Evolutionary conservation across 2,888 invertebrate genomes (phyloP), one percentile per base, ranked within the genome.

Genomic region (Standfussiana lucernea): DNA sequence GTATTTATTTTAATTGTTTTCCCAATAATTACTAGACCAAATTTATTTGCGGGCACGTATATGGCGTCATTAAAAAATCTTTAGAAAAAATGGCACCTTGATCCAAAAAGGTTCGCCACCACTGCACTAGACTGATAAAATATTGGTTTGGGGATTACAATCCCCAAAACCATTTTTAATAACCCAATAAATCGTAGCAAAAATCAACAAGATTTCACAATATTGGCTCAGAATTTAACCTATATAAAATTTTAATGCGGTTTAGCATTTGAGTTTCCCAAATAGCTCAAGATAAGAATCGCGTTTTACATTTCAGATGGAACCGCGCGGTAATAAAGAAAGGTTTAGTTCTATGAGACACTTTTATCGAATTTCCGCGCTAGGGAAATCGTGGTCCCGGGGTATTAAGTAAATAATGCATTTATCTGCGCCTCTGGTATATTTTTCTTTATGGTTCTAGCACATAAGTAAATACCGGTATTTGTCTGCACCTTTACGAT

Each of bases 331-430:
- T 69, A 72, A 65, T 85, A 85, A 79, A 79, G 65, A 72, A 76
- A 64, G 72, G 56, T 72, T 75, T 75, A 73, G 42, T 73, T 84
- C 35, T 53, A 18, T 28, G 68, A 74, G 73, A 78, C 62, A 82
- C 3, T 85, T 70, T 85, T 72, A 79, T 82, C 59, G 69, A 85
- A 79, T 74, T 76, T 74, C 53, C 35, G 18, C 45, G 45, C 65
- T 35, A 78, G n/a, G 47, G 53, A 61, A 72, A 65, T 59, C 24
- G 35, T 28, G 70, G 50, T 35, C 45, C 18, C 5, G 6, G 15
- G 21, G 56, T 62, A 56, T 71, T 65, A 69, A 69, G 18, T 77
- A 69, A 72, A 65, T 35, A 77, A 71, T 71, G 32, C 59, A 65
- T 76, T 67, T 64, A 68, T 69, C 42, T 42, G 62, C 18, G 24